These are phyloP conservation scores for Hydropotes inermis DNA, from an alignment of 2,113 vertebrate genomes.

Conservation along the genomic window DNA sequence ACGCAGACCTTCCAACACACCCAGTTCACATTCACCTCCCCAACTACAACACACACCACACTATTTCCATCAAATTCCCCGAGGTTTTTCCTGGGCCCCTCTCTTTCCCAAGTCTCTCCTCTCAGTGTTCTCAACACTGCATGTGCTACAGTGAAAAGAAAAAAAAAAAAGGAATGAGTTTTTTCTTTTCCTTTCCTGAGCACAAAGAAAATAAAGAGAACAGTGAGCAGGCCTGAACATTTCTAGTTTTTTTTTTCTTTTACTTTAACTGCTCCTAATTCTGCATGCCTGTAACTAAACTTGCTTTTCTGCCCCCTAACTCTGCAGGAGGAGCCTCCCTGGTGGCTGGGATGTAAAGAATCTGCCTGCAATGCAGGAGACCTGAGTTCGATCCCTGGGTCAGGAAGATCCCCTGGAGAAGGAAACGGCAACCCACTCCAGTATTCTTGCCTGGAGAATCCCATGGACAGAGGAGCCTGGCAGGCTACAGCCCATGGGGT, in stretches of 20 bases:
- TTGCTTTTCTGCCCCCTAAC: neutral
- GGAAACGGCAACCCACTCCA: neutral
- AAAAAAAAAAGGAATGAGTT: neutral
- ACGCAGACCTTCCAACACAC: neutral
- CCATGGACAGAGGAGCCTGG: neutral
- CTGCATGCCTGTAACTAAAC: neutral
- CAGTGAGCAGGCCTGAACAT: neutral
- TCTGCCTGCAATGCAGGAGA: neutral
- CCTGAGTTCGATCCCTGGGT: accelerated
- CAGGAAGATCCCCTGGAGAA: neutral
- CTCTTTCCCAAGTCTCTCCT: neutral
- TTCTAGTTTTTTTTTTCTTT: neutral
- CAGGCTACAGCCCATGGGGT: accelerated
- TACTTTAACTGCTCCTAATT: neutral
- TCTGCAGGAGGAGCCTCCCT: neutral
- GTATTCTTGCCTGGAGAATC: neutral
- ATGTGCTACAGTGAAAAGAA: neutral
- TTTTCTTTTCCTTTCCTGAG: neutral
- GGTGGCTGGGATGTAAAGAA: neutral
- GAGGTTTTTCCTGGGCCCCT: neutral
- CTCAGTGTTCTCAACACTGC: neutral
- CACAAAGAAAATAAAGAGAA: neutral
- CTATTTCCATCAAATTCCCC: neutral
- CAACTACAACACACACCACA: neutral
- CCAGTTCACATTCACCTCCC: neutral